Percentiles rank a stretch among this genome's conserved stretches.
phyloP scores from a whole-genome alignment of 2,888 invertebrate species.

The Yponomeuta plumbellus region DNA sequence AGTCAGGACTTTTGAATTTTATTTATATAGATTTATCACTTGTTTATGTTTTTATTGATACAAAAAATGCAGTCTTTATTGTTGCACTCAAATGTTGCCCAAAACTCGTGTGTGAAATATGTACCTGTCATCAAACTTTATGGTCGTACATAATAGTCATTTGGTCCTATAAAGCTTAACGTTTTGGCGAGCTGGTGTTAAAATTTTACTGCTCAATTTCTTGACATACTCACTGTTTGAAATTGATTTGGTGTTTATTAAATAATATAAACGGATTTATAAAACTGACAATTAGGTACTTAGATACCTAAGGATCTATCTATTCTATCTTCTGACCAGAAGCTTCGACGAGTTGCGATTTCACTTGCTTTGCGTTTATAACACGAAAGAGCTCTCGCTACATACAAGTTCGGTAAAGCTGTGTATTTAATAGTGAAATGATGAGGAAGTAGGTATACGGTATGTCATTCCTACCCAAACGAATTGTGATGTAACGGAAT shows the following conservation, averaged over 20 bases:
- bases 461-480: background rate
- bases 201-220: background rate
- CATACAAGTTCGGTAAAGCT: no score
- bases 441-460: constrained; percentile 4
- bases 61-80: background rate
- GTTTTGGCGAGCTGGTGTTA: background rate
- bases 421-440: background rate
- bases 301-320: no score
- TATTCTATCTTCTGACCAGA: no score
- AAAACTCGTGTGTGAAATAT: background rate
- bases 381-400: no score
- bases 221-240: background rate
- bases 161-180: background rate
- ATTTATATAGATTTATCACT: no score
- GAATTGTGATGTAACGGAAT: constrained; percentile 53
- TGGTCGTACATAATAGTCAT: background rate
- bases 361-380: no score
- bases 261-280: no score
- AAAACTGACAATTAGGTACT: no score
- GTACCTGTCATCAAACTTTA: background rate
- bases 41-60: background rate
- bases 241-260: no score
- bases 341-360: no score
- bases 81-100: background rate
- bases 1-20: no score